Percentiles rank a stretch among this genome's conserved stretches.
phyloP scores from a whole-genome alignment of 2,888 invertebrate species.

The Rhagonycha fulva region DNA sequence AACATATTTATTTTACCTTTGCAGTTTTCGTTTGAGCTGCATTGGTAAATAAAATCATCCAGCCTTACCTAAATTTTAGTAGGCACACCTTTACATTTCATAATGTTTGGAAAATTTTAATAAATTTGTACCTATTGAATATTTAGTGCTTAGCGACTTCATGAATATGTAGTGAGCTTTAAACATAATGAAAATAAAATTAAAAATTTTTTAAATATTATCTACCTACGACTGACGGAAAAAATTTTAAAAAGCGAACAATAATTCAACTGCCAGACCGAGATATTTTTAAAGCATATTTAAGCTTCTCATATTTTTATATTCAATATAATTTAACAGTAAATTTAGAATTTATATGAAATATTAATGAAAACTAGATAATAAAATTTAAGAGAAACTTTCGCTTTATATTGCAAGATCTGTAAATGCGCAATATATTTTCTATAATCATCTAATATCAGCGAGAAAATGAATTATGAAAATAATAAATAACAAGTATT shows the following conservation, averaged over 20 bases:
- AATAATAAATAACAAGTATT: constrained; percentile 25
- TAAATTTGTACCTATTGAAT: background rate
- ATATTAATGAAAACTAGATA: background rate
- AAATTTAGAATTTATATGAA: background rate
- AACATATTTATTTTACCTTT: background rate
- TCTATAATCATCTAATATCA: constrained; percentile 10
- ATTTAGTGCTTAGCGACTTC: background rate
- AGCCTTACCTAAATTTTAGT: background rate
- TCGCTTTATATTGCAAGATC: background rate
- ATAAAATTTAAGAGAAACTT: background rate
- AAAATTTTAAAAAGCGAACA: background rate
- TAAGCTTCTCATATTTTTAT: background rate
- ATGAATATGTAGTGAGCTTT: background rate
- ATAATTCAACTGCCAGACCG: background rate
- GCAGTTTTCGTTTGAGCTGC: background rate
- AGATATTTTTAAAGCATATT: background rate
- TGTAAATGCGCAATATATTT: constrained; percentile 5
- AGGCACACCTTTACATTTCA: too few relatives aligned
- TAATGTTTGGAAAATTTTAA: background rate
- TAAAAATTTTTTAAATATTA: background rate
- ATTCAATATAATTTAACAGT: background rate
- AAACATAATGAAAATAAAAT: background rate
- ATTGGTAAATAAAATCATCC: background rate
- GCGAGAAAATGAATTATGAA: constrained; percentile 19
- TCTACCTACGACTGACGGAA: background rate